Percentiles rank a stretch among this genome's conserved stretches.
phyloP scores from a whole-genome alignment of 2,888 invertebrate species.

The Andrena praecox region DNA sequence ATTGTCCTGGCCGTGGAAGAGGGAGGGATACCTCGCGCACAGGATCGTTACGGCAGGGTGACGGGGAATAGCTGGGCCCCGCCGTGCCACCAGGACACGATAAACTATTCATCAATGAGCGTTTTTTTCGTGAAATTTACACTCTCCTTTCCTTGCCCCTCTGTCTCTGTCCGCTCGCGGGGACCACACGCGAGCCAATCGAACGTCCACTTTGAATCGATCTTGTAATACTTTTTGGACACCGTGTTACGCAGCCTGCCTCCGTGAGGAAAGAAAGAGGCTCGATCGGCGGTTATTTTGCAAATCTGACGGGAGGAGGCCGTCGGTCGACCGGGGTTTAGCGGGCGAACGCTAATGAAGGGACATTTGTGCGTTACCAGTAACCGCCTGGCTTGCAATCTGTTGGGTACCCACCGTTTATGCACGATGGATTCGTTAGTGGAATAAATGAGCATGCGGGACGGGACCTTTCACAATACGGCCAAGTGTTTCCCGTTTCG shows the following conservation, averaged over 20 bases:
- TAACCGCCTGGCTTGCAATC: constrained; percentile 23
- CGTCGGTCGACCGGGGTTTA: not conserved
- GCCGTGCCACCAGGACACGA: constrained; percentile 60
- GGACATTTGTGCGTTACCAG: constrained; percentile 48
- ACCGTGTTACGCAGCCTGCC: not conserved
- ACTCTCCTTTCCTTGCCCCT: constrained; percentile 38
- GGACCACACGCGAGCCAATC: constrained; percentile 65
- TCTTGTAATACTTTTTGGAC: not conserved
- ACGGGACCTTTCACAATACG: constrained; percentile 12
- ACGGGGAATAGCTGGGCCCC: not conserved
- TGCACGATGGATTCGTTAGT: constrained; percentile 31
- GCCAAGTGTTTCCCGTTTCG: constrained; percentile 3
- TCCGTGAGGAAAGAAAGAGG: not conserved
- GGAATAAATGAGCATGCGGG: constrained; percentile 30
- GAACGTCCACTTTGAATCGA: not conserved
- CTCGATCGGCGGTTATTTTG: constrained; percentile 19
- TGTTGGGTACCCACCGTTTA: constrained; percentile 4
- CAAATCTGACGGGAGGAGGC: constrained; percentile 18
- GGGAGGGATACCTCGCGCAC: constrained; percentile 57
- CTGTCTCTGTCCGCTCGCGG: not conserved
- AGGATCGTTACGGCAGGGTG: constrained; percentile 42
- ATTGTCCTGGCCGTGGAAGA: constrained; percentile 65
- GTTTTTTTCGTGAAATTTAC: constrained; percentile 65
- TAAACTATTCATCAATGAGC: constrained; percentile 77
- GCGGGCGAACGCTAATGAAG: constrained; percentile 36